Percentiles rank a stretch among this genome's conserved stretches.
Conservation (phyloP, 2,888 invertebrate species). For the Phanerotoma sp. region DNA sequence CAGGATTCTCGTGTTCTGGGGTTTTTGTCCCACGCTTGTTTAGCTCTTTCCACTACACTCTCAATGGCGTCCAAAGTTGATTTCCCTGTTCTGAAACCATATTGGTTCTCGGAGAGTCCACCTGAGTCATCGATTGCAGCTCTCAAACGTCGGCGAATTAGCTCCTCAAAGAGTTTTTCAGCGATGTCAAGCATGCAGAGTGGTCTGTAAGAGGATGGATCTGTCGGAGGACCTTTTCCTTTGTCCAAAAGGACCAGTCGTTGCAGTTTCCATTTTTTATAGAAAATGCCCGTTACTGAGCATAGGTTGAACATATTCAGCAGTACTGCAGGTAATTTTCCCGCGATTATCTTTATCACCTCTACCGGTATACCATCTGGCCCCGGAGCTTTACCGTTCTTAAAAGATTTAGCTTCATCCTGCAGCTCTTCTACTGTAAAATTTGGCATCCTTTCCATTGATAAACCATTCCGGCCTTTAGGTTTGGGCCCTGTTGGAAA, state of each 20-base stretch:
- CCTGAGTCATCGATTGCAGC: background rate
- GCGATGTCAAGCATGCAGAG: background rate
- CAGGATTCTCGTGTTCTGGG: slow-evolving; percentile 3
- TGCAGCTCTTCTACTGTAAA: background rate
- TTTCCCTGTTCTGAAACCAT: background rate
- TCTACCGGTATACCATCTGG: too few species aligned
- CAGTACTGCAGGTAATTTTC: background rate
- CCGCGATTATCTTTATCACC: background rate
- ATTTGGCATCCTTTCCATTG: background rate
- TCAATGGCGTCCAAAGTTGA: background rate
- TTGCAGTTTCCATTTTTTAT: background rate
- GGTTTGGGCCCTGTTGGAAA: too few species aligned
- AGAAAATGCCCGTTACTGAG: background rate
- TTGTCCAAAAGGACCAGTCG: background rate
- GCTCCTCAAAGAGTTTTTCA: background rate
- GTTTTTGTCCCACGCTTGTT: slow-evolving; percentile 12
- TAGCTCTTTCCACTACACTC: background rate
- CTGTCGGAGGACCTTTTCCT: background rate
- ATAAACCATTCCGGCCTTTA: too few species aligned
- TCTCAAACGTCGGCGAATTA: background rate
- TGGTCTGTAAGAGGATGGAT: background rate
- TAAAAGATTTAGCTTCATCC: background rate
- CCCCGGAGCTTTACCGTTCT: background rate
- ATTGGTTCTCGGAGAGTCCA: background rate
- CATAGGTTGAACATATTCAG: slow-evolving; percentile 1